A percentile compares a stretch with the other conserved stretches of the same genome.
Evolutionary conservation across 2,888 invertebrate genomes (phyloP).

Genomic region (Dermolepida albohirtum): DNA sequence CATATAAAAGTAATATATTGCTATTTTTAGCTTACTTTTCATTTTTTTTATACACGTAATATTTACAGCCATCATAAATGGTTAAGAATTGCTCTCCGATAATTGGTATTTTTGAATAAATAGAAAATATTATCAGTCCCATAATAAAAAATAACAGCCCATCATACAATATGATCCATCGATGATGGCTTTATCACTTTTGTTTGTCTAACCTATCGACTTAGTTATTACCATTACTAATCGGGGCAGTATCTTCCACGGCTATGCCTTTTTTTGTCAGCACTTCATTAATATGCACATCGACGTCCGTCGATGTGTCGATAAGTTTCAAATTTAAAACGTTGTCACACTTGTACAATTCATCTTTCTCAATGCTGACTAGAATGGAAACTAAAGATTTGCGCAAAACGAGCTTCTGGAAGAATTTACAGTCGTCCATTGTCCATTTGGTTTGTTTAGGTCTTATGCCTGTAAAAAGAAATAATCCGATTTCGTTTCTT

Average conservation of each 20-base stretch:
- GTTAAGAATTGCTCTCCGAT: too few relatives aligned
- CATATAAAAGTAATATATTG: too few relatives aligned
- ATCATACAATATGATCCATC: slow-evolving; percentile 1
- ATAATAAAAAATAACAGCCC: background rate
- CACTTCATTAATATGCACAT: slow-evolving; percentile 75
- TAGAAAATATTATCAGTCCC: slow-evolving; percentile 7
- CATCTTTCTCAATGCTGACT: slow-evolving; percentile 72
- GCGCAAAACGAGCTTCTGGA: slow-evolving; percentile 77
- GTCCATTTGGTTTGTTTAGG: slow-evolving; percentile 73
- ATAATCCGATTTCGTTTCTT: slow-evolving; percentile 1
- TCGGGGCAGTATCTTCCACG: slow-evolving; percentile 35
- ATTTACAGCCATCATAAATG: background rate
- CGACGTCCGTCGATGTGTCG: slow-evolving; percentile 76
- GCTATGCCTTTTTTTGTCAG: slow-evolving; percentile 72
- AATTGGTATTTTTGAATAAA: background rate
- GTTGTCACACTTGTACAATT: slow-evolving; percentile 71
- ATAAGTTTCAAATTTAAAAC: slow-evolving; percentile 76
- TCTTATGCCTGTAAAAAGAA: slow-evolving; percentile 64
- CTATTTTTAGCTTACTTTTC: too few relatives aligned
- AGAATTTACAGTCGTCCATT: slow-evolving; percentile 78
- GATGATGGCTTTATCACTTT: background rate
- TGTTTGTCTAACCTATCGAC: background rate
- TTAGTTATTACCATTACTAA: slow-evolving; percentile 20
- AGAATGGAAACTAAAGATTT: slow-evolving; percentile 78
- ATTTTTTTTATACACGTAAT: too few relatives aligned